Percentiles rank a stretch among this genome's conserved stretches.
phyloP scores from a whole-genome alignment of 2,797 vertebrate species.

The Pangasius larnaudii region DNA sequence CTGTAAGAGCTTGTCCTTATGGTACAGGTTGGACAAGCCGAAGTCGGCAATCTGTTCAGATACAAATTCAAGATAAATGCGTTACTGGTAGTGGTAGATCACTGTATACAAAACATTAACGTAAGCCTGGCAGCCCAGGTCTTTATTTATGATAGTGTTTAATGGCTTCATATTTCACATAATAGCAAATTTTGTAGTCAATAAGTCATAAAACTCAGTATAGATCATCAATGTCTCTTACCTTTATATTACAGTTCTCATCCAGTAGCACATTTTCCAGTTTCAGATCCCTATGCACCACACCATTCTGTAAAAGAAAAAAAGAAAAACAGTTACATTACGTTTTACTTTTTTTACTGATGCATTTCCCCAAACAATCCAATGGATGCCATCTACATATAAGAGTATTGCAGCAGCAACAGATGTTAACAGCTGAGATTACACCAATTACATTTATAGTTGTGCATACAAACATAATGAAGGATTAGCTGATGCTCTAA shows the following conservation, averaged over 20 bases:
- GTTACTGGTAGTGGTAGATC: neutral
- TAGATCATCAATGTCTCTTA: conserved; percentile 60
- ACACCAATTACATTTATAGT: neutral
- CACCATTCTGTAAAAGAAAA: conserved; percentile 86
- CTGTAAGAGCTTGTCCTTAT: conserved; percentile 97
- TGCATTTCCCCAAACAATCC: neutral
- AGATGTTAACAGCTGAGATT: conserved; percentile 22
- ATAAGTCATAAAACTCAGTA: neutral
- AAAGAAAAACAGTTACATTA: conserved; percentile 28
- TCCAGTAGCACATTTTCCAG: conserved; percentile 99
- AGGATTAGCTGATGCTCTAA: conserved; percentile 31
- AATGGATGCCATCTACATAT: neutral
- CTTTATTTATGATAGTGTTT: neutral
- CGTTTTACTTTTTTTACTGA: neutral
- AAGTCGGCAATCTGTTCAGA: conserved; percentile 93
- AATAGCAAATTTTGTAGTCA: neutral
- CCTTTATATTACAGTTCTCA: conserved; percentile 99
- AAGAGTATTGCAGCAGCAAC: neutral
- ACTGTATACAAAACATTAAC: neutral
- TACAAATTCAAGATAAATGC: neutral
- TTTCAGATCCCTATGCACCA: conserved; percentile 98
- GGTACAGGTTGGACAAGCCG: conserved; percentile 96
- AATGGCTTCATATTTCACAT: neutral
- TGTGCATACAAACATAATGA: conserved; percentile 15
- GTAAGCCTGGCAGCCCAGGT: neutral